A percentile compares a stretch with the other conserved stretches of the same genome.
Evolutionary conservation across 2,113 vertebrate species (phyloP).

Genomic region (Marmota monax): DNA sequence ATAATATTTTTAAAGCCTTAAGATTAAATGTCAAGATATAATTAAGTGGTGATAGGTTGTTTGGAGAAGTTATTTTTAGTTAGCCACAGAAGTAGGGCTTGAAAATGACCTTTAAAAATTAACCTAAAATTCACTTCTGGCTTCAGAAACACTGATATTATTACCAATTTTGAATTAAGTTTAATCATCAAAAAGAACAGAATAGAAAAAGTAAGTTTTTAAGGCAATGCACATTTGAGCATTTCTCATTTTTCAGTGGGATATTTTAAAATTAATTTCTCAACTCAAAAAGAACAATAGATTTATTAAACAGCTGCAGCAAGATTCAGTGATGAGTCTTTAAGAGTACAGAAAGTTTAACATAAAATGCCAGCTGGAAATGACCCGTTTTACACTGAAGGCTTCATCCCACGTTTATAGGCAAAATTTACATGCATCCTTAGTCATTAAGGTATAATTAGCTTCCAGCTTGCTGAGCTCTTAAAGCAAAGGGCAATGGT

Average conservation of each 20-base stretch:
- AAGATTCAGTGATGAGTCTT: neutral
- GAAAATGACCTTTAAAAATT: constrained; percentile 85
- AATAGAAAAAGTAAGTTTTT: constrained; percentile 61
- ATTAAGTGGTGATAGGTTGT: constrained; percentile 75
- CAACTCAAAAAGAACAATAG: neutral
- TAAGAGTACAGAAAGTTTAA: constrained; percentile 4
- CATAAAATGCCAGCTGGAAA: constrained; percentile 57
- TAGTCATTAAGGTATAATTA: constrained; percentile 63
- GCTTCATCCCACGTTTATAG: constrained; percentile 23
- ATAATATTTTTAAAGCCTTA: constrained; percentile 78
- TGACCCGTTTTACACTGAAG: constrained; percentile 43
- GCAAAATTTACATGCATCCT: constrained; percentile 54
- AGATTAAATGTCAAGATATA: constrained; percentile 85
- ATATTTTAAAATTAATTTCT: constrained; percentile 50
- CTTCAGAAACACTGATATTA: constrained; percentile 73
- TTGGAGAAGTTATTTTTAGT: constrained; percentile 84
- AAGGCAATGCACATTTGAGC: constrained; percentile 50
- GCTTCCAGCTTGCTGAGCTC: neutral
- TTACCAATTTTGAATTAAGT: constrained; percentile 73
- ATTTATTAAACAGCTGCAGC: constrained; percentile 53
- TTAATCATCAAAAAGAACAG: constrained; percentile 59
- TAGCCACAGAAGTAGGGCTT: constrained; percentile 77
- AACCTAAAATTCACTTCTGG: constrained; percentile 76
- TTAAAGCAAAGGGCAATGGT: constrained; percentile 53
- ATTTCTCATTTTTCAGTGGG: constrained; percentile 17